Evolutionary conservation across 2,888 invertebrate species (phyloP).

Genomic region (Halictus ligatus): DNA sequence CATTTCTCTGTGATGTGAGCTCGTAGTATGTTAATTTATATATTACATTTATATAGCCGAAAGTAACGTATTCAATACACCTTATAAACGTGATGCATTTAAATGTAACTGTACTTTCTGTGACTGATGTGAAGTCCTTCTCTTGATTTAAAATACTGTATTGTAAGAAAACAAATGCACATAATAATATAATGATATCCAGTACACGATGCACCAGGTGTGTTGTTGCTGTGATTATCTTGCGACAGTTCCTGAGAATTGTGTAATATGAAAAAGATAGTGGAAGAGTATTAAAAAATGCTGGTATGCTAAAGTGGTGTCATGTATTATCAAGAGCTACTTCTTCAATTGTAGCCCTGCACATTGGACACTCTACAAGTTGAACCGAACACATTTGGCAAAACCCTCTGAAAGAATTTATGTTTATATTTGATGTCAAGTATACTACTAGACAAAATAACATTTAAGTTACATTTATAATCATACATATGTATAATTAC

Average conservation of each 20-base stretch:
- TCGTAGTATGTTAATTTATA: slow-evolving; percentile 27
- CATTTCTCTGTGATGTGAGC: slow-evolving; percentile 20
- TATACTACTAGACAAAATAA: background rate
- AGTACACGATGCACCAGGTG: slow-evolving; percentile 33
- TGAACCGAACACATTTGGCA: slow-evolving; percentile 92
- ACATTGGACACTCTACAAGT: slow-evolving; percentile 94
- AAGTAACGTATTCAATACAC: slow-evolving; percentile 35
- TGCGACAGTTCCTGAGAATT: slow-evolving; percentile 62
- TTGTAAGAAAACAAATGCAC: slow-evolving; percentile 70
- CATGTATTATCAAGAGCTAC: slow-evolving; percentile 84
- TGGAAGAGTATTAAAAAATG: slow-evolving; percentile 66
- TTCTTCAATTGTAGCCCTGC: slow-evolving; percentile 89
- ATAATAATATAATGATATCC: slow-evolving; percentile 53
- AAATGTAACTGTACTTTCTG: slow-evolving; percentile 40
- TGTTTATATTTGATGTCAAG: slow-evolving; percentile 16
- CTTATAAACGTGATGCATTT: slow-evolving; percentile 22
- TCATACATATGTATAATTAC: slow-evolving; percentile 84
- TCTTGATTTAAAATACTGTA: slow-evolving; percentile 69
- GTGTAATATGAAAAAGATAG: slow-evolving; percentile 60
- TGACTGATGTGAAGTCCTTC: slow-evolving; percentile 44
- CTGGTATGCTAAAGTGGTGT: slow-evolving; percentile 75
- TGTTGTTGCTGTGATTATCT: slow-evolving; percentile 67
- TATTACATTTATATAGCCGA: slow-evolving; percentile 31
- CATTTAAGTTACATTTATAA: background rate
- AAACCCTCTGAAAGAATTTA: slow-evolving; percentile 88